A percentile compares a stretch with the other conserved stretches of the same genome.
phyloP scores from a whole-genome alignment of 1,140 invertebrate genomes.

The Leptinotarsa texana region DNA sequence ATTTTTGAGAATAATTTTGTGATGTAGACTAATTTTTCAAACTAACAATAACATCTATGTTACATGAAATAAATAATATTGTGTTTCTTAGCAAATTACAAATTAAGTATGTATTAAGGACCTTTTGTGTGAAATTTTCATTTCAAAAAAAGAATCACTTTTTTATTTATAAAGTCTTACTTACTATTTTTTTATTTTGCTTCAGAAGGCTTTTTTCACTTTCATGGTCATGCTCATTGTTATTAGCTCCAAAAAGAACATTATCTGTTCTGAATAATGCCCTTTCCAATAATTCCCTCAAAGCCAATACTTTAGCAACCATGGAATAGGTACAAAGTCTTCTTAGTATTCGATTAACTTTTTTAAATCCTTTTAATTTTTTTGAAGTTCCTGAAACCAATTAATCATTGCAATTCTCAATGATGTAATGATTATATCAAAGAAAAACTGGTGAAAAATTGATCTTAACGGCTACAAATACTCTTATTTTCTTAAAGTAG shows the following conservation, averaged over 20 bases:
- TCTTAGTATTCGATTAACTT: slow-evolving; percentile 64
- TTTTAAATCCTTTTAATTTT: slow-evolving; percentile 66
- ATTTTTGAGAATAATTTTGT: too few relatives aligned
- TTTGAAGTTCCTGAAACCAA: slow-evolving; percentile 50
- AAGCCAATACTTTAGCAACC: slow-evolving; percentile 69
- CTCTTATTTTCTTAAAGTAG: too few relatives aligned
- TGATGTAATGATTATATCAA: slow-evolving; percentile 23
- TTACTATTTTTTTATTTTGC: slow-evolving; percentile 54
- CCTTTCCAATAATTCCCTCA: slow-evolving; percentile 72
- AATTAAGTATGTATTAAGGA: too few relatives aligned
- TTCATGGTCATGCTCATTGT: slow-evolving; percentile 53
- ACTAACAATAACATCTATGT: too few relatives aligned
- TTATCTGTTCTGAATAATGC: slow-evolving; percentile 68
- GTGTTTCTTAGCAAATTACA: background rate
- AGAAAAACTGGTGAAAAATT: background rate
- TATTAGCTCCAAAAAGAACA: slow-evolving; percentile 67
- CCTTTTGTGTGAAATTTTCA: background rate
- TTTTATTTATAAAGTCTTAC: slow-evolving; percentile 15
- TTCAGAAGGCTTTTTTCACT: slow-evolving; percentile 62
- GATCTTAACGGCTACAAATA: too few relatives aligned
- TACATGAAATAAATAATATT: background rate
- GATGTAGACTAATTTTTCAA: too few relatives aligned
- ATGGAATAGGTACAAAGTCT: slow-evolving; percentile 66
- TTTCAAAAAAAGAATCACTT: background rate
- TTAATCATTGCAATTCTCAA: too few relatives aligned